phyloP scores from a whole-genome alignment of 2,888 invertebrate genomes.

The Lasioglossum morio region DNA sequence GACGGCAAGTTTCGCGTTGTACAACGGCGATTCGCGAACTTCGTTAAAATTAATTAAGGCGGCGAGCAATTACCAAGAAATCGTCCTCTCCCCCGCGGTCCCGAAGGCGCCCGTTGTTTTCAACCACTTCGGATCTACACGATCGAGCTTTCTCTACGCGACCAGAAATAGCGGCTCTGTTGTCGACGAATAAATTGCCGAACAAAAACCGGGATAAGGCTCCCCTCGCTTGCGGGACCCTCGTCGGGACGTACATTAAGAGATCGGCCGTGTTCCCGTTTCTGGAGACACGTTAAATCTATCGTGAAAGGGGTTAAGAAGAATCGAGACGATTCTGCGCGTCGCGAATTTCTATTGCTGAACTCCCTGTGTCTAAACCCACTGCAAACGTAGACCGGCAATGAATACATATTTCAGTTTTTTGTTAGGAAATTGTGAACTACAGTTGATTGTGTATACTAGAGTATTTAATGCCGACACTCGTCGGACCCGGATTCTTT shows the following conservation, averaged over 20 bases:
- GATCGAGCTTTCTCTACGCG: slow-evolving; percentile 26
- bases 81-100: neutral
- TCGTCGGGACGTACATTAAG: slow-evolving; percentile 4
- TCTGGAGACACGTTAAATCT: slow-evolving; percentile 44
- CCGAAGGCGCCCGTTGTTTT: slow-evolving; percentile 1
- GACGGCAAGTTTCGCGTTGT: neutral
- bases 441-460: no score
- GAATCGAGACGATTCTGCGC: slow-evolving; percentile 44
- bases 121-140: neutral
- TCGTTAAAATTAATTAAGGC: slow-evolving; percentile 39
- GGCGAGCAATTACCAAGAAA: slow-evolving; percentile 30
- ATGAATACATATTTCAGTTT: neutral
- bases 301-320: slow-evolving; percentile 53
- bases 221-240: slow-evolving; percentile 13
- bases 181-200: slow-evolving; percentile 51
- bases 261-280: slow-evolving; percentile 40
- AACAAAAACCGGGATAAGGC: slow-evolving; percentile 32
- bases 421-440: neutral
- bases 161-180: slow-evolving; percentile 21
- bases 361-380: slow-evolving; percentile 32
- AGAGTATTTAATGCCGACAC: slow-evolving; percentile 37
- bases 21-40: slow-evolving; percentile 11
- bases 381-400: no score
- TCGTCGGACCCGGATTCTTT: slow-evolving; percentile 48
- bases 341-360: slow-evolving; percentile 42